These are phyloP conservation scores for Dryobota labecula DNA, from an alignment of 2,888 invertebrate genomes.

Conservation along the genomic window DNA sequence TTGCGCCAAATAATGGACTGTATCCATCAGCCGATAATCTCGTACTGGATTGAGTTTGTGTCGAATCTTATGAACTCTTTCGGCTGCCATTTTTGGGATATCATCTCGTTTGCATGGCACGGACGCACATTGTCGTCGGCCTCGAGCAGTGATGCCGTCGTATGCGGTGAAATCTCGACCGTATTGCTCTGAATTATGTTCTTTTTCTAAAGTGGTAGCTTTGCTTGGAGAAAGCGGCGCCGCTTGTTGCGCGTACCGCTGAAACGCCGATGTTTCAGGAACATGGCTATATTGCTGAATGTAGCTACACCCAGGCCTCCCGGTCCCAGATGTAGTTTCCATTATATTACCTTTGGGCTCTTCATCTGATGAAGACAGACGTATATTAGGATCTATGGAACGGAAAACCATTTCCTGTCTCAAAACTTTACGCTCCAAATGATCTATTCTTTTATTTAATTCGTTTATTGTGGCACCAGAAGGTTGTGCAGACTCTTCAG, in stretches of 20 bases:
- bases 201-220: conserved; percentile 83
- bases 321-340: conserved; percentile 71
- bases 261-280: conserved; percentile 87
- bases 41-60: conserved; percentile 87
- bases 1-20: conserved; percentile 88
- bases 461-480: conserved; percentile 71
- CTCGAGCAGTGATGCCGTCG: conserved; percentile 86
- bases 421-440: conserved; percentile 81
- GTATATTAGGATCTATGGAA: conserved; percentile 78
- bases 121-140: conserved; percentile 84
- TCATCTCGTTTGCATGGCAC: conserved; percentile 85
- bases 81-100: conserved; percentile 83
- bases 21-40: conserved; percentile 88
- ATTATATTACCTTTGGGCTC: conserved; percentile 74
- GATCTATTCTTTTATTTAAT: conserved; percentile 79
- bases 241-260: conserved; percentile 81
- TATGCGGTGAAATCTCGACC: conserved; percentile 87
- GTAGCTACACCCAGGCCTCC: conserved; percentile 83
- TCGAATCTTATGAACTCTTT: conserved; percentile 86
- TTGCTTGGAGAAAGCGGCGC: conserved; percentile 81
- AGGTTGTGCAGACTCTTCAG: conserved; percentile 71
- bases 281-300: conserved; percentile 87
- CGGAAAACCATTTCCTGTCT: conserved; percentile 85
- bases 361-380: conserved; percentile 83
- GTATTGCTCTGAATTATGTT: conserved; percentile 87